Percentiles rank a stretch among this genome's conserved stretches.
Conservation (phyloP, 1,140 invertebrate species). For the Heliconius melpomene region DNA sequence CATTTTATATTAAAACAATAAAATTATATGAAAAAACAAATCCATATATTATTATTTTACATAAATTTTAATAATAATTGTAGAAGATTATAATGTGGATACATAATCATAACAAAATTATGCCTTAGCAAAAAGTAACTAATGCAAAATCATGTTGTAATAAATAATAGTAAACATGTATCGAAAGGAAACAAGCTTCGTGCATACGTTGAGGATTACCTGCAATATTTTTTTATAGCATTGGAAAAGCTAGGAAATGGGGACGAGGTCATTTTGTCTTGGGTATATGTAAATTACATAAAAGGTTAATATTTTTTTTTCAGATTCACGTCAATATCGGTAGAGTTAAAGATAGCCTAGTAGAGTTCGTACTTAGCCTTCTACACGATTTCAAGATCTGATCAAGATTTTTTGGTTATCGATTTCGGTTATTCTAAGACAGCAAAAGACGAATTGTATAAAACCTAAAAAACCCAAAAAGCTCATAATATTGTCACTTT, state of each 20-base stretch:
- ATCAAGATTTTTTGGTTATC: too few species aligned
- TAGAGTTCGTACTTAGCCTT: too few species aligned
- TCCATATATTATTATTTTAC: background rate
- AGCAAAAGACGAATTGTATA: too few species aligned
- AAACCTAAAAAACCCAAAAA: too few species aligned
- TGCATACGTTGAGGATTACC: constrained; percentile 2
- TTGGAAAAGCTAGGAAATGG: constrained; percentile 5
- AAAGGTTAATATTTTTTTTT: too few species aligned
- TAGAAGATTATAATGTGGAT: too few species aligned
- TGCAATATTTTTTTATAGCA: constrained; percentile 14
- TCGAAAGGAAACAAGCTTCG: constrained; percentile 13
- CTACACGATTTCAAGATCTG: background rate
- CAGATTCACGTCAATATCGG: too few species aligned
- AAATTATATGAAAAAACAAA: background rate
- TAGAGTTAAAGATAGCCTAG: too few species aligned
- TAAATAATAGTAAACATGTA: constrained; percentile 6
- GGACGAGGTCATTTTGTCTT: background rate
- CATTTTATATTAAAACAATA: background rate
- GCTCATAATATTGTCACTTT: too few species aligned
- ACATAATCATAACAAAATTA: too few species aligned
- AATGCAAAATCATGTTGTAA: background rate
- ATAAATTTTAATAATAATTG: background rate
- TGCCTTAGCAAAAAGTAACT: background rate
- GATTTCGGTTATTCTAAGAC: too few species aligned
- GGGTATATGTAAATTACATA: background rate